phyloP scores from a whole-genome alignment of 2,888 invertebrate species.

The Tachina lurida region DNA sequence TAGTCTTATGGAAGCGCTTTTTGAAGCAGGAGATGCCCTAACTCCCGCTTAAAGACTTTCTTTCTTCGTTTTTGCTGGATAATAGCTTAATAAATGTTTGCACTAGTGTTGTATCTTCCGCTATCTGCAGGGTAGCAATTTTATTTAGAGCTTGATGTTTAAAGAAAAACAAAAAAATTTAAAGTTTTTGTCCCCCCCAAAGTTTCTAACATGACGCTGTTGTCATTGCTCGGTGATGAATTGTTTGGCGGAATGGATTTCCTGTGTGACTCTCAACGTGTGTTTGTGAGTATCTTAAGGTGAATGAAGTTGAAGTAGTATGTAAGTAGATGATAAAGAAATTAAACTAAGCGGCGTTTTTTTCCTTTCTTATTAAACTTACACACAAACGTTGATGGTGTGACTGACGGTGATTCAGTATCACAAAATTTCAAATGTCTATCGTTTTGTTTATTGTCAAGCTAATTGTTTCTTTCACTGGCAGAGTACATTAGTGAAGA shows the following conservation, averaged over 20 bases:
- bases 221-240: conserved; percentile 34
- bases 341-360: conserved; percentile 32
- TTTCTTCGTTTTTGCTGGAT: too few species aligned
- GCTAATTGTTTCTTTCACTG: conserved; percentile 44
- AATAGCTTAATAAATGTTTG: neutral
- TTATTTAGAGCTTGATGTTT: neutral
- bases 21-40: too few species aligned
- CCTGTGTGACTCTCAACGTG: conserved; percentile 23
- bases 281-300: neutral
- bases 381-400: neutral
- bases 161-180: conserved; percentile 4
- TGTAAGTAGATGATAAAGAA: conserved; percentile 36
- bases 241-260: conserved; percentile 55
- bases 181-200: neutral
- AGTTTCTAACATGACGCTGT: neutral
- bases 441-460: conserved; percentile 49
- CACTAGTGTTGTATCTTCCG: neutral
- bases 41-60: too few species aligned
- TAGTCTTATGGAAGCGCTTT: too few species aligned
- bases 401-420: neutral
- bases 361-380: conserved; percentile 12
- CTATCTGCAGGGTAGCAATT: conserved; percentile 15
- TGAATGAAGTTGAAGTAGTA: conserved; percentile 6
- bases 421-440: conserved; percentile 34
- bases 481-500: neutral